Evolutionary conservation across 2,113 vertebrate genomes (phyloP).

Genomic region (Lethenteron camtschaticum): DNA sequence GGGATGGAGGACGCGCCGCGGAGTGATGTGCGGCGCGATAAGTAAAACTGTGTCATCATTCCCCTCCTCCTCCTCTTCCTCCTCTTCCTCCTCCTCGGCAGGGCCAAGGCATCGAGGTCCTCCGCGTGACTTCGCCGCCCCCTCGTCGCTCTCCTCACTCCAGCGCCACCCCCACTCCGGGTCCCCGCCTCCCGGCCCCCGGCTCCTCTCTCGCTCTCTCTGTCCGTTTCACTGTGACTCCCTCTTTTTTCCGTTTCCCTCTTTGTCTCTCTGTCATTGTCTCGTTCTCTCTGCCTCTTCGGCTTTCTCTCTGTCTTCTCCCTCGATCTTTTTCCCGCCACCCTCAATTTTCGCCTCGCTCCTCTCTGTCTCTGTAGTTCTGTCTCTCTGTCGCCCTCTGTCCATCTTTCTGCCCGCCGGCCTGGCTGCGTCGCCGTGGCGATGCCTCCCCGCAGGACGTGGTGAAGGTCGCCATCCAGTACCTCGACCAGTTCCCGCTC

Average conservation of each 20-base stretch:
- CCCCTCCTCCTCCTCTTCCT: no score
- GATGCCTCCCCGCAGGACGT: conserved; percentile 4
- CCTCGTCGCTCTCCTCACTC: neutral
- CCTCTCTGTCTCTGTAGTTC: neutral
- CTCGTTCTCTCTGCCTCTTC: neutral
- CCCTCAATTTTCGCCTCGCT: neutral
- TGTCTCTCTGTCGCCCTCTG: neutral
- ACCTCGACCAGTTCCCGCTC: conserved; percentile 1
- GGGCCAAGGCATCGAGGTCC: no score
- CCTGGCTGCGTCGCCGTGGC: neutral
- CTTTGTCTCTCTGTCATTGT: neutral
- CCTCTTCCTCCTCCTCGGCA: no score
- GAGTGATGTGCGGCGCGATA: no score
- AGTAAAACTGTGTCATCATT: no score
- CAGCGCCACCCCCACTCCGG: neutral
- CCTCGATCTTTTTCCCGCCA: neutral
- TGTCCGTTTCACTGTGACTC: neutral
- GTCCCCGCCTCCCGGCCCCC: neutral
- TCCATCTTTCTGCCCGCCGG: neutral
- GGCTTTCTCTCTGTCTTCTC: neutral
- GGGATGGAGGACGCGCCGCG: no score
- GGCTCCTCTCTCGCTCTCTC: neutral
- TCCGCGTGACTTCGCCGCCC: no score
- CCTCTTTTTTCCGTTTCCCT: neutral
- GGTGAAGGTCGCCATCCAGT: conserved; percentile 4